phyloP scores from a whole-genome alignment of 2,113 vertebrate species.

The Antigone vipio region DNA sequence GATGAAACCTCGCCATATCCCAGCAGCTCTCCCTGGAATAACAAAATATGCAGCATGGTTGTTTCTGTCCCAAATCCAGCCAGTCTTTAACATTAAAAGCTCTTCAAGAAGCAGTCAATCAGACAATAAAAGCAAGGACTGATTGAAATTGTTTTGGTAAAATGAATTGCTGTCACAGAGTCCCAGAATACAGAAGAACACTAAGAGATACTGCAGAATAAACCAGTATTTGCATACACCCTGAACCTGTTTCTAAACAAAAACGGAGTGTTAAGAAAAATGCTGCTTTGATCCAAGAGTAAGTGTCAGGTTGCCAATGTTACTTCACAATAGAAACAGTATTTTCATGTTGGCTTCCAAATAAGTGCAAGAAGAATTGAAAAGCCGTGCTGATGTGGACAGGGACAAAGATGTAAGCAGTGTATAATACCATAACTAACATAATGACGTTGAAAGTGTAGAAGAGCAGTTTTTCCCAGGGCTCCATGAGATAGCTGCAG shows the following conservation, averaged over 20 bases:
- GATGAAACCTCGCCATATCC: not conserved
- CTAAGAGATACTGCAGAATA: not conserved
- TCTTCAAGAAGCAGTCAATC: not conserved
- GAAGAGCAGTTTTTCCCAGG: conserved; percentile 92
- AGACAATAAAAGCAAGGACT: not conserved
- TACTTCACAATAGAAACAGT: conserved; percentile 79
- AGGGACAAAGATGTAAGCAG: conserved; percentile 84
- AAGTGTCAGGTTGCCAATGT: not conserved
- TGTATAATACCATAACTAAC: conserved; percentile 82
- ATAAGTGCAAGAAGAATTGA: conserved; percentile 81
- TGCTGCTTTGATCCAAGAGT: not conserved
- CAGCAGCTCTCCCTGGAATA: not conserved
- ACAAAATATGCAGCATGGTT: not conserved
- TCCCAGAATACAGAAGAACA: not conserved
- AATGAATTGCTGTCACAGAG: not conserved
- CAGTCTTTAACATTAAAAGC: not conserved
- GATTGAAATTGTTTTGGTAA: not conserved
- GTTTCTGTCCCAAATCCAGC: not conserved
- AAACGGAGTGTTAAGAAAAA: fast-evolving
- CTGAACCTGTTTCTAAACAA: not conserved
- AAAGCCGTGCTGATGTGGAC: conserved; percentile 80
- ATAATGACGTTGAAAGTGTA: conserved; percentile 82
- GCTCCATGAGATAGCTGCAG: conserved; percentile 91
- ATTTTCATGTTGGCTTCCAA: conserved; percentile 77
- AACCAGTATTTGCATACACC: not conserved